Evolutionary conservation across 2,113 vertebrate species (phyloP).

Genomic region (Noturus placidus): DNA sequence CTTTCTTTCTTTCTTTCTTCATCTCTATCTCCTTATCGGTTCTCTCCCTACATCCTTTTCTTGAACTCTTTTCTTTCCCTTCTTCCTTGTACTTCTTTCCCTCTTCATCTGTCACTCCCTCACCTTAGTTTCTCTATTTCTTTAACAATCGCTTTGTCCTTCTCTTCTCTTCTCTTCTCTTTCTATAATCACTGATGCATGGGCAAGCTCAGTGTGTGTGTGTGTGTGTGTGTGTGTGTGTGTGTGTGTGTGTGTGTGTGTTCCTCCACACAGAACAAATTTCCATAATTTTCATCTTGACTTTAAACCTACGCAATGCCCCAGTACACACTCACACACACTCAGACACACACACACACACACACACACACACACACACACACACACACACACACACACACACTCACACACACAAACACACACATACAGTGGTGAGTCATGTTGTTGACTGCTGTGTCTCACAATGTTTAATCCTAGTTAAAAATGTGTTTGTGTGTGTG

Average conservation of each 20-base stretch:
- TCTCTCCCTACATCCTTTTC: neutral
- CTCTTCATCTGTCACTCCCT: neutral
- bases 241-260: neutral
- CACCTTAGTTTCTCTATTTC: neutral
- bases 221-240: constrained; percentile 12
- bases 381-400: neutral
- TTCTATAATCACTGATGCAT: neutral
- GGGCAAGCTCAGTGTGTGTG: neutral
- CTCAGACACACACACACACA: too few species aligned
- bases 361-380: neutral
- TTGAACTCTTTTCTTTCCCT: neutral
- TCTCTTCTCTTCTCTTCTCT: too few species aligned
- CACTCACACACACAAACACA: neutral
- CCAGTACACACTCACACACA: neutral
- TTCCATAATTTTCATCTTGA: neutral
- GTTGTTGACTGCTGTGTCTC: neutral
- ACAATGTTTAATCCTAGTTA: neutral
- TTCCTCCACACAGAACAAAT: neutral
- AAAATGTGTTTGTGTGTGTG: neutral
- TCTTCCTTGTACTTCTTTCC: neutral
- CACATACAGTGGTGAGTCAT: neutral
- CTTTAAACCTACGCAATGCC: neutral
- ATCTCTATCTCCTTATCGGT: neutral
- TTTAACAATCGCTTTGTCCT: too few species aligned
- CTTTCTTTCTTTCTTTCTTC: neutral